These are phyloP conservation scores for Chamaea fasciata DNA, from an alignment of 2,113 vertebrate genomes.

Conservation along the genomic window DNA sequence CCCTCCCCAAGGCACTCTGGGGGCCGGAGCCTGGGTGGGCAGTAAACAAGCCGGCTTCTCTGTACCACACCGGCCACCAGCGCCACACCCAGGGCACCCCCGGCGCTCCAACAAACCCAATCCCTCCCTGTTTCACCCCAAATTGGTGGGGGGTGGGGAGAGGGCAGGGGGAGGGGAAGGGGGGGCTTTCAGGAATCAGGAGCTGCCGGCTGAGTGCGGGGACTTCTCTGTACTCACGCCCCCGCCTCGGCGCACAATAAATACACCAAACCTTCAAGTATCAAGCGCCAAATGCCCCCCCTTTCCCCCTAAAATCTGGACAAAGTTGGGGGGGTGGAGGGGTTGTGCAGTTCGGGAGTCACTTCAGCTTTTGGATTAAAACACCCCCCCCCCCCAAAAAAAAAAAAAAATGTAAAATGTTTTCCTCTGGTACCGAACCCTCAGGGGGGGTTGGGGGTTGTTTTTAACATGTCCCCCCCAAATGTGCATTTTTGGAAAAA, in stretches of 20 bases:
- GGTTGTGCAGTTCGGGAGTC: neutral
- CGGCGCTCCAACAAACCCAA: slow-evolving; percentile 24
- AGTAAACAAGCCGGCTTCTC: slow-evolving; percentile 96
- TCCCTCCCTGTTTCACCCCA: neutral
- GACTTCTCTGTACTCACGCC: slow-evolving; percentile 92
- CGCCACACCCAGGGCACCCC: slow-evolving; percentile 54
- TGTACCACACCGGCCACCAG: slow-evolving; percentile 93
- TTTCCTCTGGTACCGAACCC: slow-evolving; percentile 74
- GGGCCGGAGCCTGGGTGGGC: slow-evolving; percentile 69
- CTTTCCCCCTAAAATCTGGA: neutral
- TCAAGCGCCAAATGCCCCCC: slow-evolving; percentile 66
- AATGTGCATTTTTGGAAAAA: slow-evolving; percentile 73
- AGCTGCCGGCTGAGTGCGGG: slow-evolving; percentile 83
- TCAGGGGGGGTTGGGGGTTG: neutral
- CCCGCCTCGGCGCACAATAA: slow-evolving; percentile 86
- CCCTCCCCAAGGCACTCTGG: slow-evolving; percentile 78
- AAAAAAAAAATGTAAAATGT: neutral
- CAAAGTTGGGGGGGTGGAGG: neutral
- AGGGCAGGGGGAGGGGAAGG: slow-evolving; percentile 56
- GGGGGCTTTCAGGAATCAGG: slow-evolving; percentile 48
- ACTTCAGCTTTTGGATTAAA: slow-evolving; percentile 24
- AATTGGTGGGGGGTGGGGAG: neutral
- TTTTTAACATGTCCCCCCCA: neutral
- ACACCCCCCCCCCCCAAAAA: neutral
- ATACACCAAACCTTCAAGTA: slow-evolving; percentile 85